phyloP scores from a whole-genome alignment of 1,140 invertebrate species.

The Drosophila fuyamai region DNA sequence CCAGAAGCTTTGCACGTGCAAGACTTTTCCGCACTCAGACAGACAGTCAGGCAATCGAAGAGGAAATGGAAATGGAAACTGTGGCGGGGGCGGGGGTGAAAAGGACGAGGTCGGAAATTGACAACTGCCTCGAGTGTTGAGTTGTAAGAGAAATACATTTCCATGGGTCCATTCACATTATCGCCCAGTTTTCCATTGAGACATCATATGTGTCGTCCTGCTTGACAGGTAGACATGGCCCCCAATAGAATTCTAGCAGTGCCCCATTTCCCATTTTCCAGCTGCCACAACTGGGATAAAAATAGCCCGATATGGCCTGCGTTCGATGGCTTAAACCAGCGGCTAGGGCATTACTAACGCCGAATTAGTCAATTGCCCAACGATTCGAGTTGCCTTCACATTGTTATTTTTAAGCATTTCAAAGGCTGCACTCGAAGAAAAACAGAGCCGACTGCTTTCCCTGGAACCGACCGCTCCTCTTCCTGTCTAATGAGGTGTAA shows the following conservation, averaged over 20 bases:
- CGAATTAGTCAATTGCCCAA: conserved; percentile 77
- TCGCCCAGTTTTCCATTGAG: conserved; percentile 23
- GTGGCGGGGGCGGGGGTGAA: conserved; percentile 36
- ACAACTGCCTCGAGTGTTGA: conserved; percentile 57
- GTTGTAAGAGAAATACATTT: conserved; percentile 79
- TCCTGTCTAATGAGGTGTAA: conserved; percentile 71
- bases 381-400: conserved; percentile 60
- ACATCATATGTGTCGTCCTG: conserved; percentile 51
- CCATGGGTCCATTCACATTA: conserved; percentile 42
- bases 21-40: conserved; percentile 34
- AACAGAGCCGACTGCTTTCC: conserved; percentile 14
- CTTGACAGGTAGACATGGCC: conserved; percentile 55
- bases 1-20: conserved; percentile 57
- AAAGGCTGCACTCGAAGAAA: conserved; percentile 52
- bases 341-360: conserved; percentile 69
- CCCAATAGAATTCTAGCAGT: conserved; percentile 49
- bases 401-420: conserved; percentile 77
- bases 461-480: conserved; percentile 30
- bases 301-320: conserved; percentile 36
- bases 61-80: conserved; percentile 54
- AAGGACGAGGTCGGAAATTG: conserved; percentile 54
- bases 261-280: conserved; percentile 19
- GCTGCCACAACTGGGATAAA: conserved; percentile 36
- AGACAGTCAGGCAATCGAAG: conserved; percentile 6
- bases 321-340: conserved; percentile 20